A percentile compares a stretch with the other conserved stretches of the same genome.
phyloP scores from a whole-genome alignment of 2,113 vertebrate species.

The Rynchops niger region DNA sequence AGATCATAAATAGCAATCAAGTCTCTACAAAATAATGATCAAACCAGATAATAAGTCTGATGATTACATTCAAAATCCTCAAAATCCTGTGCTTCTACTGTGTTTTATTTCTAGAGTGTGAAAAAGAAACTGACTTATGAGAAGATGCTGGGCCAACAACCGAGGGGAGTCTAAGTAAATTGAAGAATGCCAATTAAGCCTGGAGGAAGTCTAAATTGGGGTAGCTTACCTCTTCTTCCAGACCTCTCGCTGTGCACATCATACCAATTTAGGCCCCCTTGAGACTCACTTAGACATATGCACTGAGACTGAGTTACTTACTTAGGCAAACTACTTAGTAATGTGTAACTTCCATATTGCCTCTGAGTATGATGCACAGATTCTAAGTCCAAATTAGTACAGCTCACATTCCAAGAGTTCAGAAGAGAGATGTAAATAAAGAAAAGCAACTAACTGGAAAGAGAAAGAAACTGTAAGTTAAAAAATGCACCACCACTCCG shows the following conservation, averaged over 20 bases:
- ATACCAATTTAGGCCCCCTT: neutral
- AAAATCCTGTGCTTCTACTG: conserved; percentile 62
- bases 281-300: neutral
- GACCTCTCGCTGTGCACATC: neutral
- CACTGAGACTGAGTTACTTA: neutral
- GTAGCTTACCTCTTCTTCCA: conserved; percentile 13
- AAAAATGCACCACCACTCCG: neutral
- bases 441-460: neutral
- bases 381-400: neutral
- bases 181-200: conserved; percentile 41
- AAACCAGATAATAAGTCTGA: conserved; percentile 79
- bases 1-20: conserved; percentile 78
- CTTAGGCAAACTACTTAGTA: neutral
- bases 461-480: neutral
- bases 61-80: conserved; percentile 73
- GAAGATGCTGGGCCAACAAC: conserved; percentile 52
- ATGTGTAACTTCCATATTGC: neutral
- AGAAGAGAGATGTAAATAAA: neutral
- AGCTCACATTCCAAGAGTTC: neutral
- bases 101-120: conserved; percentile 69
- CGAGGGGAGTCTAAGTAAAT: neutral
- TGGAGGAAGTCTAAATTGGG: conserved; percentile 23
- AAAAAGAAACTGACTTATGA: conserved; percentile 65
- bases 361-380: neutral
- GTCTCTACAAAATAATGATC: conserved; percentile 74